Conservation (phyloP, 2,888 invertebrate genomes). For the Apoderus coryli region DNA sequence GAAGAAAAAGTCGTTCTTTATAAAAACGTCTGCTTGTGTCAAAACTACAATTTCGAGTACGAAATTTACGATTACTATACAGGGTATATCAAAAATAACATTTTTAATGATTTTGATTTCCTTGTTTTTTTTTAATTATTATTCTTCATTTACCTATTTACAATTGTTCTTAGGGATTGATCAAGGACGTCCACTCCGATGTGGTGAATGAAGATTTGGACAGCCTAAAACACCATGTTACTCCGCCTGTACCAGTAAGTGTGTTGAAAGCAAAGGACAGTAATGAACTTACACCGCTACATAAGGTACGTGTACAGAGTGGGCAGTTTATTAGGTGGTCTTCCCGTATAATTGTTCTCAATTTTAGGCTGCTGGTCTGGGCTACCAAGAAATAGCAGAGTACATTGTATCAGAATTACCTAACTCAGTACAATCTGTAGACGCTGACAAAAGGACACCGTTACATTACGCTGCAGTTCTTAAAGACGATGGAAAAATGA, state of each 20-base stretch:
- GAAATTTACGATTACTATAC: too few species aligned
- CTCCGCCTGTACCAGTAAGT: conserved; percentile 20
- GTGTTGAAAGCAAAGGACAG: conserved; percentile 39
- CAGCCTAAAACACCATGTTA: conserved; percentile 22
- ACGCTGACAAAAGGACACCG: conserved; percentile 75
- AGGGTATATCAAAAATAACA: too few species aligned
- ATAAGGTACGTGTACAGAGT: conserved; percentile 66
- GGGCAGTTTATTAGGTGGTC: background rate
- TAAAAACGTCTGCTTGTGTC: too few species aligned
- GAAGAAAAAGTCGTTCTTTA: too few species aligned
- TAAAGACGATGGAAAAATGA: conserved; percentile 65
- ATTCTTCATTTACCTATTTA: too few species aligned
- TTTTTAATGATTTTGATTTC: too few species aligned
- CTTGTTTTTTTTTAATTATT: too few species aligned
- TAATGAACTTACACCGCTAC: conserved; percentile 73
- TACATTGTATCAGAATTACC: conserved; percentile 58
- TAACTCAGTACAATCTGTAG: conserved; percentile 50
- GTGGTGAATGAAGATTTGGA: conserved; percentile 66
- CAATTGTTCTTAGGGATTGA: conserved; percentile 51
- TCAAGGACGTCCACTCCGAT: conserved; percentile 66
- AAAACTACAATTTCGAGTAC: too few species aligned
- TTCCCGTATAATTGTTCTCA: conserved; percentile 6
- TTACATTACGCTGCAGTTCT: conserved; percentile 76
- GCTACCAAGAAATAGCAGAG: conserved; percentile 57
- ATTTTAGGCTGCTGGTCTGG: conserved; percentile 65